Evolutionary conservation across 1,140 invertebrate species (phyloP), one percentile per base, ranked within the genome.

Genomic region (Galleria mellonella): DNA sequence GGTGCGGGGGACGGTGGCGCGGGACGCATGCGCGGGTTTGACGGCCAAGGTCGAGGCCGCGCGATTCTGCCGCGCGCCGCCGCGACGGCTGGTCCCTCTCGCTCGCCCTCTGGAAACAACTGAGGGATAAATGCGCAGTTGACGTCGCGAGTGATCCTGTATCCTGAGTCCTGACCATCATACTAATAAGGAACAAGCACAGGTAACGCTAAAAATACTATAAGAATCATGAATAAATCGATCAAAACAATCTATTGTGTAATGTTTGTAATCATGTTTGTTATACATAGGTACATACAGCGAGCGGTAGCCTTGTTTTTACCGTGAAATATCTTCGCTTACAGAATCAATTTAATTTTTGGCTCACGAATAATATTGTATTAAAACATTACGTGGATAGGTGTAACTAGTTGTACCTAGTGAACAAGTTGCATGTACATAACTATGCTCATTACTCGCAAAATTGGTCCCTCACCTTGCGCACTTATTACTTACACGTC

Each of bases 41-140:
- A 74, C 77, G 81, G 81, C 81, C 81, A 84, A 84, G 81, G 81
- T 84, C 81, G 81, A 84, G 75, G 81, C 71, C 77, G 77, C 60
- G 70, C 75, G 74, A 84, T 71, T 82, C 77, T 56, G 67, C 74
- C 76, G 81, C 75, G 75, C 77, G 74, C 75, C 72, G 73, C 60
- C 75, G 75, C 69, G 55, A 68, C 66, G 70, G 72, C 63, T 62
- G 69, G 67, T 74, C 49, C 28, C 61, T 61, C 66, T 62, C 64
- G 59, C 72, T 62, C 59, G 71, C 65, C 68, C 72, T 73, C 62
- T 75, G 59, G 58, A 78, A 78, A 71, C 56, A 50, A 51, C 57
- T 60, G 46, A 72, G 63, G 65, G 61, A 48, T 52, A 65, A 64
- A 72, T 75, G 72, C 79, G 76, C 74, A 78, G 58, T 72, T 55